These are phyloP conservation scores for Scolopax bukidnonensis DNA, from an alignment of 2,797 vertebrate species.

Conservation along the genomic window DNA sequence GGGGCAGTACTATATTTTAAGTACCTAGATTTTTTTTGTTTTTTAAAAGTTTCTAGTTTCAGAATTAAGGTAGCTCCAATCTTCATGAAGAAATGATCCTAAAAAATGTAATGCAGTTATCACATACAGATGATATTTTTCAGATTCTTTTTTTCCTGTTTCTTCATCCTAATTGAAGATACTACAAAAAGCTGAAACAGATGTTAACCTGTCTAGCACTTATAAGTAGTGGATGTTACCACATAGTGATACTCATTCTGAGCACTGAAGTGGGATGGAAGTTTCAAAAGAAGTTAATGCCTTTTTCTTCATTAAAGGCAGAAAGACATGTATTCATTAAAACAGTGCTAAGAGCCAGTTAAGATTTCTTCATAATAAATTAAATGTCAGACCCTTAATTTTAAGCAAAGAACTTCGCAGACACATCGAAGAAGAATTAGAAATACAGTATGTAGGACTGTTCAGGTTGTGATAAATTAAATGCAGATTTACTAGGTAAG, in stretches of 20 bases:
- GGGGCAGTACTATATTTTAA: neutral
- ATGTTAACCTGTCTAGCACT: constrained; percentile 3
- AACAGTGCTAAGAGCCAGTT: constrained; percentile 10
- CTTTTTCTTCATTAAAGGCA: constrained; percentile 34
- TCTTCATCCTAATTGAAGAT: neutral
- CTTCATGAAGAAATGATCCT: constrained; percentile 32
- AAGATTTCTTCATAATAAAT: constrained; percentile 3
- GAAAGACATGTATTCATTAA: neutral
- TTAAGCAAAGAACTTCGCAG: neutral
- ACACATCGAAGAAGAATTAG: constrained; percentile 3
- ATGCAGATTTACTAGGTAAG: constrained; percentile 24
- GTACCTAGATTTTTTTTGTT: neutral
- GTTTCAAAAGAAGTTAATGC: neutral
- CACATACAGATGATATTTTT: neutral
- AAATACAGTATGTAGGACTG: neutral
- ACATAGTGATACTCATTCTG: neutral
- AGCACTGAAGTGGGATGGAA: constrained; percentile 12
- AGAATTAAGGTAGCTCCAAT: constrained; percentile 18
- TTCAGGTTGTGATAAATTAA: constrained; percentile 30
- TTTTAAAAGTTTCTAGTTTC: neutral
- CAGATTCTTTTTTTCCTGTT: neutral
- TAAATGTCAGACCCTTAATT: neutral
- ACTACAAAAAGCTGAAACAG: neutral
- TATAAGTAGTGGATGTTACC: neutral
- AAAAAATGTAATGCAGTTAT: constrained; percentile 9